Percentiles rank a stretch among this genome's conserved stretches.
These are phyloP conservation scores for Ambastaia sidthimunki DNA, from an alignment of 2,797 vertebrate species.

Conservation along the genomic window DNA sequence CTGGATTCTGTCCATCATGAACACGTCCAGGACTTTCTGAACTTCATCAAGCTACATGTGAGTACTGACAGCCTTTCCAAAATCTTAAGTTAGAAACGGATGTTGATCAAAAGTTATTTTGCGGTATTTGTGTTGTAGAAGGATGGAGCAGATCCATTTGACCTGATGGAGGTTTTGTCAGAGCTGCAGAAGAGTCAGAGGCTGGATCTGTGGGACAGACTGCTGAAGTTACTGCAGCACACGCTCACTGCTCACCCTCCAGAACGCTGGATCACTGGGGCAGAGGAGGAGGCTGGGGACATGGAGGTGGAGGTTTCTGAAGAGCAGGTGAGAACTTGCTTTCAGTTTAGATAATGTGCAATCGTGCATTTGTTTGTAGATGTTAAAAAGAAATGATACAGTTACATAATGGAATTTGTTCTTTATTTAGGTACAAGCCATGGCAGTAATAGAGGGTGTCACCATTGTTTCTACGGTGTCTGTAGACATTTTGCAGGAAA, in stretches of 20 bases:
- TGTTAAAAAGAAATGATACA: neutral
- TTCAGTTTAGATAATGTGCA: neutral
- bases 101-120: neutral
- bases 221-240: slow-evolving; percentile 77
- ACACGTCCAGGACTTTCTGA: slow-evolving; percentile 83
- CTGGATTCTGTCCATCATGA: slow-evolving; percentile 78
- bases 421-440: slow-evolving; percentile 69
- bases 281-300: slow-evolving; percentile 61
- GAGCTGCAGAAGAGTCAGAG: slow-evolving; percentile 87
- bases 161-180: slow-evolving; percentile 87
- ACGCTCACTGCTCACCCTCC: slow-evolving; percentile 80
- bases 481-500: slow-evolving; percentile 82
- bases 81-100: neutral
- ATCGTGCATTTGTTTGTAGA: neutral
- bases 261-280: slow-evolving; percentile 76
- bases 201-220: slow-evolving; percentile 83
- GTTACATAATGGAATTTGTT: neutral
- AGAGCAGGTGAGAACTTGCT: slow-evolving; percentile 75
- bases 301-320: slow-evolving; percentile 76
- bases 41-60: slow-evolving; percentile 83
- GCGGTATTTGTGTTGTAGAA: slow-evolving; percentile 73
- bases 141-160: slow-evolving; percentile 80
- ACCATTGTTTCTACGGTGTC: slow-evolving; percentile 81
- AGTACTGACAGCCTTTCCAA: slow-evolving; percentile 67
- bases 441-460: slow-evolving; percentile 82